phyloP scores from a whole-genome alignment of 2,888 invertebrate genomes.

The Boloria euphrosyne region DNA sequence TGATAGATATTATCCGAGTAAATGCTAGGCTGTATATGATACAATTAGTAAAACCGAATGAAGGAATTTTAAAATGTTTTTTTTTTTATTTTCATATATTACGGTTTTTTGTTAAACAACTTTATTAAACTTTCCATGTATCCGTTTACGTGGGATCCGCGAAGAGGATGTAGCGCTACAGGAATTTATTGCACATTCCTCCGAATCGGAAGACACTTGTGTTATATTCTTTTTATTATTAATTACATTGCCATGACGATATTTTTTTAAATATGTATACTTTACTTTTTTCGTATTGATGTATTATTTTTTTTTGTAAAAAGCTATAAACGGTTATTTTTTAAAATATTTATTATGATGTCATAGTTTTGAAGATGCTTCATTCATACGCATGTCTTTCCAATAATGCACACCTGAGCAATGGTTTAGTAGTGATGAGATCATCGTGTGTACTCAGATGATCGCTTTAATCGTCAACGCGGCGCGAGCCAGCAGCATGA shows the following conservation, averaged over 20 bases:
- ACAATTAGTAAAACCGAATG: too few species aligned
- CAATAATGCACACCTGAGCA: constrained; percentile 42
- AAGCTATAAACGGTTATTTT: neutral
- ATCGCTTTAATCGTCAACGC: constrained; percentile 43
- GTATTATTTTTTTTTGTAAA: neutral
- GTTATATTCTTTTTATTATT: too few species aligned
- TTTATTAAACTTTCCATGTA: neutral
- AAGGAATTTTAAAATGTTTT: too few species aligned
- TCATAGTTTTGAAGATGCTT: neutral
- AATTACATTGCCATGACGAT: neutral
- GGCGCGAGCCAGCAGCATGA: constrained; percentile 45
- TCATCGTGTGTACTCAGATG: constrained; percentile 70
- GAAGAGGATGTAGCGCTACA: constrained; percentile 9
- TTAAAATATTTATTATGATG: neutral
- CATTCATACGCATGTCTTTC: constrained; percentile 19
- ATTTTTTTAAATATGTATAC: neutral
- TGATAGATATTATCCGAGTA: too few species aligned
- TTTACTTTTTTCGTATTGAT: neutral
- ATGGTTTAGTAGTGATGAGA: constrained; percentile 52
- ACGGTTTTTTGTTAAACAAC: too few species aligned
- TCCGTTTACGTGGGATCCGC: constrained; percentile 3
- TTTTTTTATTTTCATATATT: too few species aligned
- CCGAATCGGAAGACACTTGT: neutral
- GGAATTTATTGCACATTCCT: constrained; percentile 5
- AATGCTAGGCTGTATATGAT: too few species aligned